Percentiles rank a stretch among this genome's conserved stretches.
These are phyloP conservation scores for Falco novaeseelandiae DNA, from an alignment of 2,797 vertebrate species.

Conservation along the genomic window DNA sequence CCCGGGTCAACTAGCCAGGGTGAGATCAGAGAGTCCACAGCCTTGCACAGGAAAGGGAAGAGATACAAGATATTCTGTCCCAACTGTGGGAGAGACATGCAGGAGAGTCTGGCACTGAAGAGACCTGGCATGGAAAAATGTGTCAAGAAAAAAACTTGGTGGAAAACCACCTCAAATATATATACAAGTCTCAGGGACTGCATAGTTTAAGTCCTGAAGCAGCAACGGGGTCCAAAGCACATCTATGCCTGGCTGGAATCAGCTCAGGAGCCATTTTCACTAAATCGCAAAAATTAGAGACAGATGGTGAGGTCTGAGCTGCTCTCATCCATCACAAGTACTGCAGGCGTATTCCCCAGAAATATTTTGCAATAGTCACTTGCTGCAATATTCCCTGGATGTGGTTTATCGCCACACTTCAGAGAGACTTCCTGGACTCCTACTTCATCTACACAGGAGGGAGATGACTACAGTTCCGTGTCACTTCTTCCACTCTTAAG, in stretches of 20 bases:
- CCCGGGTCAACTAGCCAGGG: neutral
- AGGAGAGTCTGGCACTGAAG: neutral
- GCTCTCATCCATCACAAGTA: neutral
- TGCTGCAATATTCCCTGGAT: neutral
- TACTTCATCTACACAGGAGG: neutral
- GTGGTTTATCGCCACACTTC: neutral
- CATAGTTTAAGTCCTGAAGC: neutral
- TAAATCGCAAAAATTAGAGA: neutral
- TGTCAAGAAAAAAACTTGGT: neutral
- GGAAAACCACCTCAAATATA: neutral
- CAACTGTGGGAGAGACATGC: neutral
- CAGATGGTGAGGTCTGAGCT: neutral
- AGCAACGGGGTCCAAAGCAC: neutral
- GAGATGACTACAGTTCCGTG: neutral
- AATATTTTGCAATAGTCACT: neutral
- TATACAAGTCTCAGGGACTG: accelerated
- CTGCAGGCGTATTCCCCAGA: neutral
- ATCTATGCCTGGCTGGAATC: neutral
- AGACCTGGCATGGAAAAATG: neutral
- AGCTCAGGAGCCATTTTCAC: neutral
- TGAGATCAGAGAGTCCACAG: neutral
- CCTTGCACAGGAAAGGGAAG: neutral
- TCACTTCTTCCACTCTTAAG: neutral
- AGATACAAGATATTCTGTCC: neutral
- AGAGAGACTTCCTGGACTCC: neutral